Base-by-base conservation (phyloP, 2,888 invertebrate genomes). In the Cyclophora albipunctata region DNA sequence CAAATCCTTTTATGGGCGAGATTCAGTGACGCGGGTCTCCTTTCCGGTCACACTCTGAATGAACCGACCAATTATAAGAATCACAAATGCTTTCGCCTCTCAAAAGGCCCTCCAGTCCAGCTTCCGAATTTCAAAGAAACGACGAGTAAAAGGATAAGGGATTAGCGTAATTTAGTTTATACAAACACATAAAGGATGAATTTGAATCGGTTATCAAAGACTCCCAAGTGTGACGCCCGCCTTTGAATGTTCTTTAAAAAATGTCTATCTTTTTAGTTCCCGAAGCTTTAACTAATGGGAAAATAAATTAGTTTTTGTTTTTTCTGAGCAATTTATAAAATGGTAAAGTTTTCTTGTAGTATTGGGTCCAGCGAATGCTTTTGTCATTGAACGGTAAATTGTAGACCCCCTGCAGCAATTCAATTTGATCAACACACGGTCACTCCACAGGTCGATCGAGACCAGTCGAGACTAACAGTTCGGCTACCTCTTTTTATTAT, bases 111-210 rank as follows among this genome's bases (percentile, higher is more conserved):
- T 73, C 68, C 70, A 77, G 64, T 69, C 64, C 69, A 67, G 80
- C 87, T 87, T 84, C 86, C 84, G 83, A 82, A 76, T 80, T 83
- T 81, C 78, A 82, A 84, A 80, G 84, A 84, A 84, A 67, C 61
- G 51, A 35, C 54, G 41, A 57, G 53, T 69, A 71, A 71, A 72
- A 74, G 75, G 75, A 75, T 76, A 64, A 66, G 58, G 69, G 82
- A 84, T 84, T 78, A 83, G 60, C 66, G 71, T 76, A 73, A 83
- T 83, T 77, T 70, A 72, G 64, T 73, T 73, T 62, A 72, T 73
- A 69, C 57, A 67, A 55, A 63, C 34, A 55, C 51, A 65, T 64
- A 60, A 65, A 60, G 62, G 57, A 48, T 47, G 47, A 62, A 61
- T 58, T 47, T 49, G 56, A 64, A 52, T 50, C 59, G 59, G 56